phyloP scores from a whole-genome alignment of 2,797 vertebrate species.

The Vultur gryphus region DNA sequence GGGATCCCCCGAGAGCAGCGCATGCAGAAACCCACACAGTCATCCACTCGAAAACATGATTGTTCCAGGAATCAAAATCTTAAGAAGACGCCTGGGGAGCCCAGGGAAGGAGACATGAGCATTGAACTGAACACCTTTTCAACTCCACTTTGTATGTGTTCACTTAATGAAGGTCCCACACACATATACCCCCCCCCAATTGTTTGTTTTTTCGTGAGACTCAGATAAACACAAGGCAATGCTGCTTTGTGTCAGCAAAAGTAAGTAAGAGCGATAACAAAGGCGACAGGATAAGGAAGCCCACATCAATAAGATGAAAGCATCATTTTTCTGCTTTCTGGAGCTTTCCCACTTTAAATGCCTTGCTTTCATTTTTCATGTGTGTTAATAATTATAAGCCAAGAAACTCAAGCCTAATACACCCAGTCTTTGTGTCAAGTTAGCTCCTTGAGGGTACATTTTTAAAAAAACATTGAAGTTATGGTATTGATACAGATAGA shows the following conservation, averaged over 20 bases:
- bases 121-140: not conserved
- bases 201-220: not conserved
- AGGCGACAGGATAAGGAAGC: not conserved
- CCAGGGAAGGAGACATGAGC: not conserved
- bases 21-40: not conserved
- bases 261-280: not conserved
- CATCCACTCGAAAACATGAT: not conserved
- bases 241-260: not conserved
- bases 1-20: accelerated
- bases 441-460: not conserved
- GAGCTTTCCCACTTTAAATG: not conserved
- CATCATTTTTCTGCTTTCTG: not conserved
- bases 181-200: accelerated
- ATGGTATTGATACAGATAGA: not conserved
- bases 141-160: not conserved
- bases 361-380: not conserved
- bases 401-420: not conserved
- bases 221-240: not conserved
- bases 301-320: not conserved
- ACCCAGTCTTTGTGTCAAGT: not conserved
- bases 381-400: not conserved
- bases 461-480: not conserved
- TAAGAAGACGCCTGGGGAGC: not conserved
- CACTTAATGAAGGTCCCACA: not conserved
- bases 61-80: not conserved